These are phyloP conservation scores for Malurus elegans DNA, from an alignment of 2,113 vertebrate genomes.

Conservation along the genomic window DNA sequence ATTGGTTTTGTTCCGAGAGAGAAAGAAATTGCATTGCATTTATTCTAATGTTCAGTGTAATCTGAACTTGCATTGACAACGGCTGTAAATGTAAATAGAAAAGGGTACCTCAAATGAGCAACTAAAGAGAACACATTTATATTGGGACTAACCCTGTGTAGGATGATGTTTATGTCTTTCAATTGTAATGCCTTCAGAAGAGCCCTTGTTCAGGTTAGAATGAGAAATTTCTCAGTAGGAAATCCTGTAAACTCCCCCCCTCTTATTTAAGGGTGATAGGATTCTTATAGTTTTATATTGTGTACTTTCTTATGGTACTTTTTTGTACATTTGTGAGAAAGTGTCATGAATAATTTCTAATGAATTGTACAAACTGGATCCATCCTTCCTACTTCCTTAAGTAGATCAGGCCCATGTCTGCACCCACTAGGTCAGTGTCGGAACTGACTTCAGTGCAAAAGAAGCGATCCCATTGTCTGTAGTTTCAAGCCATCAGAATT, in stretches of 20 bases:
- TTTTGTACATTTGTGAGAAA: not conserved
- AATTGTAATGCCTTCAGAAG: not conserved
- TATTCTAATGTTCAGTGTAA: not conserved
- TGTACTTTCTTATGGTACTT: not conserved
- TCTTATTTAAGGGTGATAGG: not conserved
- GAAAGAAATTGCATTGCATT: constrained; percentile 29
- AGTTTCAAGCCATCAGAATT: not conserved
- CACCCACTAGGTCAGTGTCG: not conserved
- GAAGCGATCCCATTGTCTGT: not conserved
- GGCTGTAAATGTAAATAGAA: constrained; percentile 17
- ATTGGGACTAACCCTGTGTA: not conserved
- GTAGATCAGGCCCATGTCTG: not conserved
- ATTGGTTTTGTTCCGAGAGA: constrained; percentile 43
- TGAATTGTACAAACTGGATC: not conserved
- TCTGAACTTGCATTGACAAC: constrained; percentile 36
- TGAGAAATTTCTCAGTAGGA: not conserved
- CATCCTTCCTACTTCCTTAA: not conserved
- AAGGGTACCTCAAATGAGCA: not conserved
- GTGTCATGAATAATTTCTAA: not conserved
- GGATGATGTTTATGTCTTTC: not conserved
- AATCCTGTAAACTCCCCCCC: not conserved
- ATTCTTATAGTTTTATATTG: not conserved
- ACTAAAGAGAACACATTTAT: not conserved
- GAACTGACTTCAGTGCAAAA: not conserved
- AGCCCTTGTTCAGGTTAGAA: not conserved